Percentiles rank a stretch among this genome's conserved stretches.
Conservation (phyloP, 2,113 vertebrate genomes). For the Rallus limicola region DNA sequence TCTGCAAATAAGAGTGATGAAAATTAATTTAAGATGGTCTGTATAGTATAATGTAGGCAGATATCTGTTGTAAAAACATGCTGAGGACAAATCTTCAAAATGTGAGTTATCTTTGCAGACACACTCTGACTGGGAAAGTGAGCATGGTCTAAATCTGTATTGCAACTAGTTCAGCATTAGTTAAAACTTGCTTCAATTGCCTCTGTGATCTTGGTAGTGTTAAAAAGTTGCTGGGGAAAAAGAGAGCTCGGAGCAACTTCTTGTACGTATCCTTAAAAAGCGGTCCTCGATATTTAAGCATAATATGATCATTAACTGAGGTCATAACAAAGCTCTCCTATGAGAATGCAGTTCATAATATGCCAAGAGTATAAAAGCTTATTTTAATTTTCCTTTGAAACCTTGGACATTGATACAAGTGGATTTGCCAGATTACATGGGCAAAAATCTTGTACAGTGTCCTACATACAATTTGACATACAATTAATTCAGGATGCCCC, state of each 20-base stretch:
- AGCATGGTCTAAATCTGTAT: neutral
- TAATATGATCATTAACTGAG: neutral
- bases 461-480: neutral
- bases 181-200: neutral
- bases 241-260: neutral
- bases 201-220: neutral
- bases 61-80: neutral
- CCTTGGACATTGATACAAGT: neutral
- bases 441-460: neutral
- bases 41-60: neutral
- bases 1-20: neutral
- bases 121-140: neutral
- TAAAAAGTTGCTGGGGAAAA: neutral
- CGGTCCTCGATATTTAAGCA: neutral
- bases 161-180: neutral
- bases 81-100: neutral
- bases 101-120: neutral
- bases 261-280: neutral
- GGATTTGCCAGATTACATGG: neutral
- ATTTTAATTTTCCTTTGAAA: neutral
- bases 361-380: neutral
- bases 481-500: neutral
- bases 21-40: neutral
- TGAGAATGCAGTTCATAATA: neutral
- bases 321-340: neutral